A percentile compares a stretch with the other conserved stretches of the same genome.
phyloP scores from a whole-genome alignment of 2,888 invertebrate species.

The Priocnemis perturbator region DNA sequence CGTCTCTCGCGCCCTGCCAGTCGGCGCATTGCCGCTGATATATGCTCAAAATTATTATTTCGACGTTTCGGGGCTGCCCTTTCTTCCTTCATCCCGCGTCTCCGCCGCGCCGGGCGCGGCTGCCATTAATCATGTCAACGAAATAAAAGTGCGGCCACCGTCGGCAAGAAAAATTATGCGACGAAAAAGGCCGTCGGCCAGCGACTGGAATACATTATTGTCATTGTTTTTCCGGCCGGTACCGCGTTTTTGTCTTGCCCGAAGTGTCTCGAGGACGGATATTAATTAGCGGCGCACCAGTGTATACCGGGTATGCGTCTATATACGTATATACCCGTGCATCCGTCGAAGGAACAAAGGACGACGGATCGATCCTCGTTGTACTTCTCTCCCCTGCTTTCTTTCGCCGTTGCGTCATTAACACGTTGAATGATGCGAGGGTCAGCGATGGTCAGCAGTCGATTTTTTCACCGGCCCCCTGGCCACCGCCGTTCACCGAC shows the following conservation, averaged over 20 bases:
- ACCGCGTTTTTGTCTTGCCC: constrained; percentile 19
- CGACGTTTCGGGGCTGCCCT: constrained; percentile 57
- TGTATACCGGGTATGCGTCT: constrained; percentile 9
- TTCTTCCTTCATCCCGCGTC: constrained; percentile 48
- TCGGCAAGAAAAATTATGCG: constrained; percentile 60
- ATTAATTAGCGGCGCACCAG: constrained; percentile 48
- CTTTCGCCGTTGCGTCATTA: too few species aligned
- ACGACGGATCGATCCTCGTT: background rate
- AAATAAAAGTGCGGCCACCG: constrained; percentile 56
- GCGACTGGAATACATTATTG: constrained; percentile 54
- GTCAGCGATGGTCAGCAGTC: too few species aligned
- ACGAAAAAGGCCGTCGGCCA: constrained; percentile 39
- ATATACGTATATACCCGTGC: background rate
- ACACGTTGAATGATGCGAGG: too few species aligned
- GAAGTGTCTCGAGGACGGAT: constrained; percentile 29
- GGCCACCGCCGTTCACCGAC: too few species aligned
- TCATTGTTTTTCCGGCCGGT: constrained; percentile 46
- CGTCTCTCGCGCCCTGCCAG: constrained; percentile 31
- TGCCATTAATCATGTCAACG: constrained; percentile 64
- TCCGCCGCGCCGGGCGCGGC: constrained; percentile 24
- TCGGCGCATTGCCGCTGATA: constrained; percentile 51
- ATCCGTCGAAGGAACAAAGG: constrained; percentile 3
- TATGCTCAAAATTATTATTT: constrained; percentile 65
- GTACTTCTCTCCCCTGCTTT: too few species aligned
- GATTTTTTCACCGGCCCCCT: too few species aligned